Evolutionary conservation across 2,113 vertebrate genomes (phyloP).

Genomic region (Conger conger): DNA sequence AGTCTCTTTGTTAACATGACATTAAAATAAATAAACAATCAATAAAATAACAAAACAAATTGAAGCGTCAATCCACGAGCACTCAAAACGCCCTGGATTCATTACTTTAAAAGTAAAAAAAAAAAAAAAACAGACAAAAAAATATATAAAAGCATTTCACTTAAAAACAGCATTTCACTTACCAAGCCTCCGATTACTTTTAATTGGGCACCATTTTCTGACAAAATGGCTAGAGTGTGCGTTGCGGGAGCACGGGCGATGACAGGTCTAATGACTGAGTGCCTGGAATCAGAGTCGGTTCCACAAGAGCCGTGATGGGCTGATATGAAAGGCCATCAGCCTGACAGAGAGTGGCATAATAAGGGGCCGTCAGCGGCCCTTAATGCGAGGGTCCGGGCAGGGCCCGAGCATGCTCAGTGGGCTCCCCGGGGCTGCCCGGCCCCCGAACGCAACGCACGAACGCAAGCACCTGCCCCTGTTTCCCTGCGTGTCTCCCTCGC

Average conservation of each 20-base stretch:
- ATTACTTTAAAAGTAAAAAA: slow-evolving; percentile 50
- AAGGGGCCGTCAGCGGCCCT: slow-evolving; percentile 33
- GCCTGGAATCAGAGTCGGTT: slow-evolving; percentile 64
- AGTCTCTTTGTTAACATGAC: slow-evolving; percentile 63
- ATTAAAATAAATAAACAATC: slow-evolving; percentile 77
- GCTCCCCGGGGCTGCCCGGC: neutral
- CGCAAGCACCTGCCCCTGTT: neutral
- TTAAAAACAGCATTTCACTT: slow-evolving; percentile 65
- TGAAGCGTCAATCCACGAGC: slow-evolving; percentile 65
- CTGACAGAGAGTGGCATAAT: slow-evolving; percentile 47
- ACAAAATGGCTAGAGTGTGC: slow-evolving; percentile 42
- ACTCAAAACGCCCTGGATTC: slow-evolving; percentile 56
- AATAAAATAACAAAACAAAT: slow-evolving; percentile 76
- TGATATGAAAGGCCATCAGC: slow-evolving; percentile 67
- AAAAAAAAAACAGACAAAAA: slow-evolving; percentile 20
- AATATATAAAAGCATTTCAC: slow-evolving; percentile 59
- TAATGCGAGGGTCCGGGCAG: slow-evolving; percentile 50
- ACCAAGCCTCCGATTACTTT: slow-evolving; percentile 70
- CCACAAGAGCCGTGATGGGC: slow-evolving; percentile 51
- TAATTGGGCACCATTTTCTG: slow-evolving; percentile 74
- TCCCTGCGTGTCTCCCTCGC: neutral
- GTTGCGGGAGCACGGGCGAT: slow-evolving; percentile 40
- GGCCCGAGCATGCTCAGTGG: neutral
- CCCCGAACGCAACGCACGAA: neutral
- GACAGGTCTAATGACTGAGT: slow-evolving; percentile 70